Evolutionary conservation across 2,797 vertebrate genomes (phyloP).

Genomic region (Threskiornis aethiopicus): DNA sequence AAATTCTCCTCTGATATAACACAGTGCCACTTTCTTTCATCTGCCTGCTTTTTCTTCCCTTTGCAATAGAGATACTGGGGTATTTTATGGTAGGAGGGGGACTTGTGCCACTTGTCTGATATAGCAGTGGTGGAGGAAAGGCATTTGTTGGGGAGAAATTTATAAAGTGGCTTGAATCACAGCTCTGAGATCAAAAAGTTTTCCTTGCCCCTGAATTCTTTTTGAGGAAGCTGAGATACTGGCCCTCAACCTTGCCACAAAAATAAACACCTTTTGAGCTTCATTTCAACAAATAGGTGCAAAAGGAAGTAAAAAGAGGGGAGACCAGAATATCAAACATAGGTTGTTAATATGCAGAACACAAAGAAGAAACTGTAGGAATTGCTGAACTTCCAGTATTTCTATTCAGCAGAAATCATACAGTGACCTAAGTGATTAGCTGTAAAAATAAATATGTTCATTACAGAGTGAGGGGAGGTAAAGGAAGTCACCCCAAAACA

Average conservation of each 20-base stretch:
- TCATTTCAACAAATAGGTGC: neutral
- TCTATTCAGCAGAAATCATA: neutral
- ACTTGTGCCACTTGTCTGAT: neutral
- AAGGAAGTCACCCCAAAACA: neutral
- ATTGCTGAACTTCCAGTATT: neutral
- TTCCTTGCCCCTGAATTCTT: neutral
- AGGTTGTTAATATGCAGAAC: neutral
- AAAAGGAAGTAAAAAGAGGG: neutral
- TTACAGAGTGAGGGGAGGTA: neutral
- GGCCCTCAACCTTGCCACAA: neutral
- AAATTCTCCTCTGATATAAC: neutral
- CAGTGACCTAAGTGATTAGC: neutral
- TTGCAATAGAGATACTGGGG: neutral
- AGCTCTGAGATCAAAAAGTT: neutral
- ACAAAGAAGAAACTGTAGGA: neutral
- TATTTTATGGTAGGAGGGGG: neutral
- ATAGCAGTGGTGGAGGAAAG: neutral
- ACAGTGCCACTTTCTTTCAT: neutral
- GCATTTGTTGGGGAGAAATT: neutral
- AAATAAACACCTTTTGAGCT: neutral
- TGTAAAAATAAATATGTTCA: neutral
- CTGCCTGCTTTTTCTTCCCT: neutral
- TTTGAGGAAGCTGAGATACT: neutral
- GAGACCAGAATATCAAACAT: neutral
- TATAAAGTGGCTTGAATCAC: neutral